Conservation (phyloP, 2,888 invertebrate genomes). For the Brenthis hecate region DNA sequence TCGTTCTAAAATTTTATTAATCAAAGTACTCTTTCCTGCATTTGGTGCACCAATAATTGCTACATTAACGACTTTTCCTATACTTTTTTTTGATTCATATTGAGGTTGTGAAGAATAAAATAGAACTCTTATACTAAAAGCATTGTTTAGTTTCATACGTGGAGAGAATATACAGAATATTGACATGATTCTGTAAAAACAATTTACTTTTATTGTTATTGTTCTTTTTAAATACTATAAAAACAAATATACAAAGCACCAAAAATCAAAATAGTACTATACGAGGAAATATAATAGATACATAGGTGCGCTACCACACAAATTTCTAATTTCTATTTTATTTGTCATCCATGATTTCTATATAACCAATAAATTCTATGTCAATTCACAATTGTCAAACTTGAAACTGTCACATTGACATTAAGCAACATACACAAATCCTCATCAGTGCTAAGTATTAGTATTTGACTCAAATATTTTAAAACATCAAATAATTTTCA, state of each 20-base stretch:
- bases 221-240: not conserved
- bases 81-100: constrained; percentile 48
- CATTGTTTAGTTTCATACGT: constrained; percentile 13
- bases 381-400: too few relatives aligned
- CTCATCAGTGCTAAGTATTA: too few relatives aligned
- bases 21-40: constrained; percentile 97
- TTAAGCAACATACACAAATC: too few relatives aligned
- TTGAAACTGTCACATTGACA: too few relatives aligned
- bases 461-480: too few relatives aligned
- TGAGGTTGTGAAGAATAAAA: constrained; percentile 67
- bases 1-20: constrained; percentile 91
- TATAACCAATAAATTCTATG: too few relatives aligned
- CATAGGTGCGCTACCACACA: too few relatives aligned
- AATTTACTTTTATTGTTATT: not conserved
- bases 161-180: constrained; percentile 25
- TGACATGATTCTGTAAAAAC: constrained; percentile 13
- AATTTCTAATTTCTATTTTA: too few relatives aligned
- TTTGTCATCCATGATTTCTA: too few relatives aligned
- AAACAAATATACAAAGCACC: not conserved
- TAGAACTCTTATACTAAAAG: constrained; percentile 43
- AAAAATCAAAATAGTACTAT: too few relatives aligned
- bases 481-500: too few relatives aligned
- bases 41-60: constrained; percentile 97
- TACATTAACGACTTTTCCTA: constrained; percentile 83
- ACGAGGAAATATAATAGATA: too few relatives aligned